Evolutionary conservation across 2,113 vertebrate species (phyloP).

Genomic region (Corydoras maculifer): DNA sequence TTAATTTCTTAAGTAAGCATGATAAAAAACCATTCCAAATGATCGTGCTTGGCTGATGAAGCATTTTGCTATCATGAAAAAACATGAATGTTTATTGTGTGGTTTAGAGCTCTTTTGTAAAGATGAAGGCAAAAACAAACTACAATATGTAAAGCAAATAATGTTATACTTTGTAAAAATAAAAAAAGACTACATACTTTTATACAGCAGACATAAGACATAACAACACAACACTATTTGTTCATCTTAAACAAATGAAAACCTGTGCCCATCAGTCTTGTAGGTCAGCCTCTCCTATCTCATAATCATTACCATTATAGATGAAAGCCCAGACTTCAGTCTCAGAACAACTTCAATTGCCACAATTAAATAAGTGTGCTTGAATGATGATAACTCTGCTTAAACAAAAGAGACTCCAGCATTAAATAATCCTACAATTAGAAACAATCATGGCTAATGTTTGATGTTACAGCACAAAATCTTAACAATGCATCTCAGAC

Average conservation of each 20-base stretch:
- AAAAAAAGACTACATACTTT: background rate
- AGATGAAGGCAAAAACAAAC: conserved; percentile 50
- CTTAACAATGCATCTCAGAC: conserved; percentile 63
- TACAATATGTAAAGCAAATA: background rate
- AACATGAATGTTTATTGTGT: conserved; percentile 54
- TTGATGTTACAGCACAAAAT: conserved; percentile 67
- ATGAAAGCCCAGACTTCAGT: conserved; percentile 68
- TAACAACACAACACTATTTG: conserved; percentile 40
- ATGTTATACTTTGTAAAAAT: background rate
- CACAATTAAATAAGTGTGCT: conserved; percentile 78
- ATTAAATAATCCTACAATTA: conserved; percentile 74
- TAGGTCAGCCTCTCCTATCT: conserved; percentile 65
- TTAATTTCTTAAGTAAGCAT: conserved; percentile 73
- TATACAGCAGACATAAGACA: background rate
- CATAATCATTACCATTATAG: conserved; percentile 74
- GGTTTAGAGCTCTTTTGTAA: conserved; percentile 55
- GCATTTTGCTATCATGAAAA: conserved; percentile 54
- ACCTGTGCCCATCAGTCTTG: conserved; percentile 56
- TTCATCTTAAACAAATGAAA: conserved; percentile 31
- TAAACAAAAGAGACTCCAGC: conserved; percentile 66
- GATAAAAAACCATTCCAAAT: conserved; percentile 70
- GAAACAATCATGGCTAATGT: conserved; percentile 66
- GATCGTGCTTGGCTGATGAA: conserved; percentile 56
- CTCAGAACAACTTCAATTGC: conserved; percentile 73
- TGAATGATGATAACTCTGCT: conserved; percentile 75